Evolutionary conservation across 2,888 invertebrate genomes (phyloP).

Genomic region (Leptodirus hochenwartii): DNA sequence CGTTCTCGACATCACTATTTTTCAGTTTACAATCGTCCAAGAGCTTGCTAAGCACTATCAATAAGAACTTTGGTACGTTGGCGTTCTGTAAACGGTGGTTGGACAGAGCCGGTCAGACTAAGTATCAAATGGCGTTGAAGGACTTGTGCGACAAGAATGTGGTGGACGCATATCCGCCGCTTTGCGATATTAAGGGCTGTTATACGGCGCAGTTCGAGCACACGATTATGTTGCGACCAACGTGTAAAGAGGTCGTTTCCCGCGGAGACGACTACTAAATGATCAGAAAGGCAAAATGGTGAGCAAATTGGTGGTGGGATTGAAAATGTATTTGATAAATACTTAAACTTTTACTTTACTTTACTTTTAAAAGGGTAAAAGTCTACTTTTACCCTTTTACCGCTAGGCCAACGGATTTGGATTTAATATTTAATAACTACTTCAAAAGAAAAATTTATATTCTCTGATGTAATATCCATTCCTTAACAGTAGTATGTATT

Average conservation of each 20-base stretch:
- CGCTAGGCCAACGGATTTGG: too few species aligned
- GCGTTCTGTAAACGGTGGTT: slow-evolving; percentile 99
- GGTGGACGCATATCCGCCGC: slow-evolving; percentile 95
- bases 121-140: slow-evolving; percentile 96
- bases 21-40: slow-evolving; percentile 80
- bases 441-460: too few species aligned
- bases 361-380: too few species aligned
- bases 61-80: slow-evolving; percentile 91
- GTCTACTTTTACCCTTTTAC: too few species aligned
- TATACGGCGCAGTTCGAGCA: slow-evolving; percentile 99
- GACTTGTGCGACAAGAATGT: slow-evolving; percentile 96
- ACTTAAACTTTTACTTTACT: too few species aligned
- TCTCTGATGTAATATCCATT: too few species aligned
- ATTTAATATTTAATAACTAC: too few species aligned
- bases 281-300: too few species aligned
- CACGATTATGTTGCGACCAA: slow-evolving; percentile 90
- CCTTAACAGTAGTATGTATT: too few species aligned
- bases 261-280: slow-evolving; percentile 58
- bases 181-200: slow-evolving; percentile 92
- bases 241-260: slow-evolving; percentile 95
- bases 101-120: slow-evolving; percentile 89
- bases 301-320: too few species aligned
- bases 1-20: slow-evolving; percentile 14
- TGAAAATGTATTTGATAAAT: too few species aligned
- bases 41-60: slow-evolving; percentile 76